Evolutionary conservation across 2,797 vertebrate genomes (phyloP).

Genomic region (Onychomys arenicola): DNA sequence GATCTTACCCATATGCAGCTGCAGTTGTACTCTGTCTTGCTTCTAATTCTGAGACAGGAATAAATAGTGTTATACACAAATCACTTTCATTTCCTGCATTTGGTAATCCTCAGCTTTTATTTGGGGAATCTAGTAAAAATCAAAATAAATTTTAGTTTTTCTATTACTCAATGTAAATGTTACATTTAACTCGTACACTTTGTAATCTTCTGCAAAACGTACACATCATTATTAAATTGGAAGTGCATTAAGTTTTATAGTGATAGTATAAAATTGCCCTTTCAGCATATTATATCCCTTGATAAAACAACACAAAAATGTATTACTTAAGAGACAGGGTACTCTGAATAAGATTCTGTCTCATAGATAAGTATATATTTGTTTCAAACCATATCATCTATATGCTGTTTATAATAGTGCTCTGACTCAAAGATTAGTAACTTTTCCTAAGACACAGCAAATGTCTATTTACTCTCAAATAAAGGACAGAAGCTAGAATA

Average conservation of each 20-base stretch:
- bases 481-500: background rate
- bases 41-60: constrained; percentile 6
- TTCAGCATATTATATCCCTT: background rate
- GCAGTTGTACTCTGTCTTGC: background rate
- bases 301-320: background rate
- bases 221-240: constrained; percentile 64
- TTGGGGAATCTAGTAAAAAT: constrained; percentile 74
- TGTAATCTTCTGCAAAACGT: constrained; percentile 59
- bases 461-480: background rate
- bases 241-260: constrained; percentile 35
- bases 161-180: constrained; percentile 80
- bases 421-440: background rate
- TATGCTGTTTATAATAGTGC: background rate
- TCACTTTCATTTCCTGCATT: background rate
- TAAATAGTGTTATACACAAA: constrained; percentile 50
- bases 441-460: background rate
- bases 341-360: background rate
- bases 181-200: constrained; percentile 76
- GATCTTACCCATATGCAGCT: no score
- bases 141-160: constrained; percentile 79
- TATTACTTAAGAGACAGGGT: background rate
- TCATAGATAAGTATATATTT: background rate
- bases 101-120: constrained; percentile 69
- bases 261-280: constrained; percentile 24
- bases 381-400: background rate